These are phyloP conservation scores for Mastomys coucha DNA, from an alignment of 2,113 vertebrate species.

Conservation along the genomic window DNA sequence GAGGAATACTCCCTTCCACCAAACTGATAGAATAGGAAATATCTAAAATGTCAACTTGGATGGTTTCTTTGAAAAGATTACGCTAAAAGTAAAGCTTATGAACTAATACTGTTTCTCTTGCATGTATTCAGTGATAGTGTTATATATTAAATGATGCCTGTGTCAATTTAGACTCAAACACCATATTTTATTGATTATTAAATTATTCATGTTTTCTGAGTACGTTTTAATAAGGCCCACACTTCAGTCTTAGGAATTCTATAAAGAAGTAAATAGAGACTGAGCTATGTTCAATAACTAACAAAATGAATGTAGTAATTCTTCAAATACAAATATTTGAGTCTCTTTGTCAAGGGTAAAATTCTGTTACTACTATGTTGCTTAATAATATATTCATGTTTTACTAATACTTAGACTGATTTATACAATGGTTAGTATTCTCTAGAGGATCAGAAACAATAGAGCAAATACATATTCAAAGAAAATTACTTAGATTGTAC, in stretches of 20 bases:
- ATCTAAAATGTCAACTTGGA: not conserved
- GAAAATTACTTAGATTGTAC: too few species aligned
- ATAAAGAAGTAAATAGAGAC: not conserved
- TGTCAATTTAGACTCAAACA: not conserved
- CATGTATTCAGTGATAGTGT: not conserved
- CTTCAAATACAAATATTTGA: not conserved
- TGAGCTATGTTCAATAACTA: not conserved
- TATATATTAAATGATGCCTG: conserved; percentile 23
- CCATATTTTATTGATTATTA: conserved; percentile 14
- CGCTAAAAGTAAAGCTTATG: not conserved
- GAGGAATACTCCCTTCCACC: not conserved
- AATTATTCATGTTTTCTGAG: conserved; percentile 11
- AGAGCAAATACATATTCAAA: not conserved
- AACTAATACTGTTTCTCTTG: not conserved
- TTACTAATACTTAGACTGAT: not conserved
- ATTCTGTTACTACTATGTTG: not conserved
- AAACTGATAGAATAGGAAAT: not conserved
- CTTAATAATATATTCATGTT: not conserved
- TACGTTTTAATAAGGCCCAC: not conserved
- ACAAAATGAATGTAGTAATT: not conserved
- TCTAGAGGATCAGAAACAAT: not conserved
- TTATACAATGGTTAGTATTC: not conserved
- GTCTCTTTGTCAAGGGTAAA: not conserved
- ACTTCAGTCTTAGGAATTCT: not conserved
- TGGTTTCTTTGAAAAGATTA: not conserved